phyloP scores from a whole-genome alignment of 2,888 invertebrate species.

The Julus scandinavius region DNA sequence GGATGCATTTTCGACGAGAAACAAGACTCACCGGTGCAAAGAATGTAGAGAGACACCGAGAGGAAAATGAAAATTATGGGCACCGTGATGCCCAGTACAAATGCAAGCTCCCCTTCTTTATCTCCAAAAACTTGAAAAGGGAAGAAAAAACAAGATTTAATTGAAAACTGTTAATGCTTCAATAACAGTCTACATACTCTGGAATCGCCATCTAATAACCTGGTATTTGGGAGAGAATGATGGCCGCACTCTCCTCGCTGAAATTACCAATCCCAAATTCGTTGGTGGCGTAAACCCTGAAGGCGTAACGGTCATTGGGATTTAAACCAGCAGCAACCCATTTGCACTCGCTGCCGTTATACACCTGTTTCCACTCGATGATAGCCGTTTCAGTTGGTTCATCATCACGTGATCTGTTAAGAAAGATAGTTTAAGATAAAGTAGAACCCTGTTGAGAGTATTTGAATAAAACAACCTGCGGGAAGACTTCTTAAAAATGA shows the following conservation, averaged over 20 bases:
- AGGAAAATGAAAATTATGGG: slow-evolving; percentile 57
- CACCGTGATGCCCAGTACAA: slow-evolving; percentile 59
- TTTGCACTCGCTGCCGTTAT: slow-evolving; percentile 72
- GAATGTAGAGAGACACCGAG: slow-evolving; percentile 65
- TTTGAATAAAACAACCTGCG: too few species aligned
- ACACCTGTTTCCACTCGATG: slow-evolving; percentile 63
- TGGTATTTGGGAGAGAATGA: slow-evolving; percentile 1
- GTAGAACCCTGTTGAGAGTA: too few species aligned
- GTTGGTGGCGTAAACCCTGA: slow-evolving; percentile 72
- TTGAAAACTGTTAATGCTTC: too few species aligned
- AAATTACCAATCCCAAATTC: slow-evolving; percentile 63
- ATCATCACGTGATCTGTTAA: slow-evolving; percentile 42
- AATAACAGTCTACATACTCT: background rate
- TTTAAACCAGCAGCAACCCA: slow-evolving; percentile 81
- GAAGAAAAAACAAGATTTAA: too few species aligned
- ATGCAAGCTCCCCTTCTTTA: slow-evolving; percentile 59
- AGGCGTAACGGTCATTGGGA: slow-evolving; percentile 74
- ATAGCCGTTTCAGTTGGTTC: slow-evolving; percentile 9
- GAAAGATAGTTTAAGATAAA: too few species aligned
- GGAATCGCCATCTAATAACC: background rate
- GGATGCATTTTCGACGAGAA: slow-evolving; percentile 61
- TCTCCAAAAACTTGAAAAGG: background rate
- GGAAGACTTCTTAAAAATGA: too few species aligned
- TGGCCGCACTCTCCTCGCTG: slow-evolving; percentile 59
- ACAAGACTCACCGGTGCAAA: slow-evolving; percentile 69